Evolutionary conservation across 2,797 vertebrate species (phyloP), one percentile per base, ranked within the genome.

Genomic region (Falco rusticolus): DNA sequence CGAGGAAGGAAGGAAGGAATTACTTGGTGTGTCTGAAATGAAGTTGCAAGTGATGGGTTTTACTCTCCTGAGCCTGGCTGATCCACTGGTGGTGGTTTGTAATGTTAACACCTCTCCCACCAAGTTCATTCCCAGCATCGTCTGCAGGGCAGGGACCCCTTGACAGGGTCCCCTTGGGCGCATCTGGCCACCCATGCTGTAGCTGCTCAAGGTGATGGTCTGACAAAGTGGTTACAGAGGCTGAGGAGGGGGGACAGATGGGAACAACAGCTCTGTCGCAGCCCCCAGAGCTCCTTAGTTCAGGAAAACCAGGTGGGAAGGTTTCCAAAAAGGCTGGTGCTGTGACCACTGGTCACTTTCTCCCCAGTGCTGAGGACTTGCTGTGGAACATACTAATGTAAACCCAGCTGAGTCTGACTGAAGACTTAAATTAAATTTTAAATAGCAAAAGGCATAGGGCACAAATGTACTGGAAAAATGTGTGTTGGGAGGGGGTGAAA

Each of bases 101-200:
- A 47, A 3, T 33, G 47, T 24, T 51, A 45, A 22, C 28, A 5
- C 13, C 16, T 20, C 45, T 47, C 45, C 31, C 31, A n/a, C 33
- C 25, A 2, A 13, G 8, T 45, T 45, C 17, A 45, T 45, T 45
- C 45, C 45, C 45, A 18, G 45, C 45, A 19, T 19, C 45, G 17
- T 9, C 45, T 19, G 45, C 45, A 18, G 45, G 45, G 18, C 43
- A 45, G 43, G 43, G 43, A 17, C 43, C 18, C 45, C 45, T 45
- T 45, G 45, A 45, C 45, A 45, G 8, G 2, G 19, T 50, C 33
- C 17, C 48, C 15, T 9, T 18, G 33, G 20, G 20, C 51, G 8
- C 5, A 25, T 3, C 5, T 2, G 50, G 28, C 6, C 54, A 4
- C 2, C 39, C 3, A 1, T 21, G 33, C 16, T 1, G 1, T 10